Evolutionary conservation across 2,888 invertebrate genomes (phyloP).

Genomic region (Amphipyra berbera): DNA sequence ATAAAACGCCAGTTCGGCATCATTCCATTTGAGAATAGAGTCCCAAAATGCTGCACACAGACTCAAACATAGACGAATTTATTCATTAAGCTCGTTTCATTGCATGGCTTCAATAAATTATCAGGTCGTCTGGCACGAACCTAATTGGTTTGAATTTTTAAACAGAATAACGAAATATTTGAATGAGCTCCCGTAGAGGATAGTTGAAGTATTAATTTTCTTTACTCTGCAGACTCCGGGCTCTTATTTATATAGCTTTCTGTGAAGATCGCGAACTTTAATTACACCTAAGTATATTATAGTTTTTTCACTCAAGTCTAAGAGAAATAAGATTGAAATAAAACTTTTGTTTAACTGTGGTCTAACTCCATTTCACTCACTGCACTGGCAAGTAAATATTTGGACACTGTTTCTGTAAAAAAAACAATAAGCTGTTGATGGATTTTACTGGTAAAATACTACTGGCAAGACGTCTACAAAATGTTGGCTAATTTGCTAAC

Average conservation of each 20-base stretch:
- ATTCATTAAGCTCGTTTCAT: conserved; percentile 48
- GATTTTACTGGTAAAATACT: no score
- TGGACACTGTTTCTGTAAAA: no score
- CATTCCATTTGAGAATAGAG: conserved; percentile 13
- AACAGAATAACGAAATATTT: conserved; percentile 30
- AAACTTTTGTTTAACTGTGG: no score
- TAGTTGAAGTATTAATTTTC: not conserved
- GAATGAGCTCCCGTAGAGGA: conserved; percentile 4
- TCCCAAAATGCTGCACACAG: conserved; percentile 27
- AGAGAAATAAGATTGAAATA: no score
- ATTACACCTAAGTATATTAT: no score
- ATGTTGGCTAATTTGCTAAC: not conserved
- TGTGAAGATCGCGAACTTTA: no score
- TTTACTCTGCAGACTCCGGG: not conserved
- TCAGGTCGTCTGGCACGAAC: conserved; percentile 46
- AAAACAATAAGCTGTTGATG: no score
- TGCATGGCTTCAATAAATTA: conserved; percentile 53
- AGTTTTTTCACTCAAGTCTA: no score
- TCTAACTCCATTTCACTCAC: no score
- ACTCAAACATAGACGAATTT: conserved; percentile 47
- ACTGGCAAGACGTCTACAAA: no score
- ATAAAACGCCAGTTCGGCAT: conserved; percentile 17
- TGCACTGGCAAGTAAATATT: no score
- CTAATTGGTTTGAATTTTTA: conserved; percentile 56
- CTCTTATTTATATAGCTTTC: not conserved